These are phyloP conservation scores for Acanthiza pusilla DNA, from an alignment of 2,797 vertebrate genomes.

Conservation along the genomic window DNA sequence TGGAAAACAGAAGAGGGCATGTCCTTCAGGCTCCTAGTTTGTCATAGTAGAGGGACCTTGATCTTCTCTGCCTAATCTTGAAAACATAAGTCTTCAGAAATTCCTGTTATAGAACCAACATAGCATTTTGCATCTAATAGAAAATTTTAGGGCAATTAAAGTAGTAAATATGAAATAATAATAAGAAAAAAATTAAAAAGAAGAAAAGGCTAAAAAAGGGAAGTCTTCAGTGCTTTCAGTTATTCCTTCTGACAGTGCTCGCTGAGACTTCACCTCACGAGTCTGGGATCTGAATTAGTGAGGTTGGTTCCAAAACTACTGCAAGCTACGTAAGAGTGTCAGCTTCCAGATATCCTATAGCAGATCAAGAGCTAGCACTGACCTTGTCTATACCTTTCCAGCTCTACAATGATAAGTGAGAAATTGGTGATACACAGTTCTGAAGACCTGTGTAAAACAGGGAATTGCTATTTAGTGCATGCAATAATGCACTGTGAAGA, in stretches of 20 bases:
- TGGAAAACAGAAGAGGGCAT: neutral
- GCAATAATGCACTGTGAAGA: neutral
- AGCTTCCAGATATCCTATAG: neutral
- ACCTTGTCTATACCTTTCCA: neutral
- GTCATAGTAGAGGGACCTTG: neutral
- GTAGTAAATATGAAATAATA: neutral
- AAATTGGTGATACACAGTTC: neutral
- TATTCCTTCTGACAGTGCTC: neutral
- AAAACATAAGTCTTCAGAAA: neutral
- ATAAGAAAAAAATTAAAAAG: neutral
- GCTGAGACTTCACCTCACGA: neutral
- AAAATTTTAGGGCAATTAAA: neutral
- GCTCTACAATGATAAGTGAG: neutral
- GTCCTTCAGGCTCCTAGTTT: neutral
- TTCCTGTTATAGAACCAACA: neutral
- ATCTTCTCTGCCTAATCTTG: neutral
- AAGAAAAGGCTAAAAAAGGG: rapidly evolving
- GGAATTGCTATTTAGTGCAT: neutral
- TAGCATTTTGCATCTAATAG: neutral
- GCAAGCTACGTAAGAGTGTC: neutral
- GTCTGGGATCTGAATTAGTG: neutral
- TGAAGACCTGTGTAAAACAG: neutral
- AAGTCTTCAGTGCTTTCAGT: neutral
- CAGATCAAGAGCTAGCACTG: neutral
- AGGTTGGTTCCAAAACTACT: neutral